Conservation (phyloP, 2,797 vertebrate species). For the Chelidonichthys spinosus region DNA sequence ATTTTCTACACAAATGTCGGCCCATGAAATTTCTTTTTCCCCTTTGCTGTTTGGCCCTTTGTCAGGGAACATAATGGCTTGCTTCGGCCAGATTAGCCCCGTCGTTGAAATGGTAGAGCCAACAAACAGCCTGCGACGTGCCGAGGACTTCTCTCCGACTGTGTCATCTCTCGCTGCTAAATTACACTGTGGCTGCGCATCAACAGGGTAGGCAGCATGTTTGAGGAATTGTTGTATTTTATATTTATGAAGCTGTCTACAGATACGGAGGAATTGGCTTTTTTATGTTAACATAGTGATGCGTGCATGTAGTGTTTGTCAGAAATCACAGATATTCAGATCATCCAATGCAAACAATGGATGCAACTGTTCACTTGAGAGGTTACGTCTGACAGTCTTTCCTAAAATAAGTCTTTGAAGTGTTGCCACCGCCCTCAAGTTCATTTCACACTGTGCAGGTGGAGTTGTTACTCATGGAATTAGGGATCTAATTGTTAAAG, state of each 20-base stretch:
- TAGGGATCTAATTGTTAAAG: neutral
- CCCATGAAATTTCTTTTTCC: constrained; percentile 53
- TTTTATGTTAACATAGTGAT: neutral
- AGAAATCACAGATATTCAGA: neutral
- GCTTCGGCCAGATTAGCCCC: constrained; percentile 63
- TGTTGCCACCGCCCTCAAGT: neutral
- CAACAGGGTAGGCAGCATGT: neutral
- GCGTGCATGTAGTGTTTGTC: constrained; percentile 6
- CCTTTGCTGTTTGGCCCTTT: constrained; percentile 46
- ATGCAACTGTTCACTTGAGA: neutral
- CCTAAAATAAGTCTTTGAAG: neutral
- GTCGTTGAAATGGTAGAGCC: constrained; percentile 39
- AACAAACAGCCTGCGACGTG: constrained; percentile 40
- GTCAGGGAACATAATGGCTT: constrained; percentile 59
- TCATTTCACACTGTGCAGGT: neutral
- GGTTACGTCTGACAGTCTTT: neutral
- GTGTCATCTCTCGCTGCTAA: constrained; percentile 18
- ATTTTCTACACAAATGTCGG: constrained; percentile 51
- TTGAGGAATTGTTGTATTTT: constrained; percentile 22
- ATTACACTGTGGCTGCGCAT: neutral
- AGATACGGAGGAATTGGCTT: neutral
- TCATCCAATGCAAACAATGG: neutral
- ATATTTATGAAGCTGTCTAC: constrained; percentile 1
- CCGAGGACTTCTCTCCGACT: neutral
- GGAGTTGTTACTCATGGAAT: neutral